Evolutionary conservation across 2,113 vertebrate genomes (phyloP).

Genomic region (Ramphastos sulfuratus): DNA sequence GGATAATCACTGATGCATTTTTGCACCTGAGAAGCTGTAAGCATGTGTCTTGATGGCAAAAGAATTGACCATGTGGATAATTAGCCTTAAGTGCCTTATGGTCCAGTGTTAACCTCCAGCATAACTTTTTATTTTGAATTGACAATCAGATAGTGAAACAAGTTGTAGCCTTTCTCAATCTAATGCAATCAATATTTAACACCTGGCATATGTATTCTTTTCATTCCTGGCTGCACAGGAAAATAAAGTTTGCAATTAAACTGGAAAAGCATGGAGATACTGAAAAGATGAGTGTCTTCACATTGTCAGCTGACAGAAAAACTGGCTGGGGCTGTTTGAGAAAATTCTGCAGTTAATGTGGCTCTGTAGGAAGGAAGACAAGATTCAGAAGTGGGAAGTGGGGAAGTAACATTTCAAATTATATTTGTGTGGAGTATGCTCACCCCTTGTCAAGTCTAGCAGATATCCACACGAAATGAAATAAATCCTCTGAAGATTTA

Average conservation of each 20-base stretch:
- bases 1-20: background rate
- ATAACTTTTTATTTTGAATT: constrained; percentile 8
- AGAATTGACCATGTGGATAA: background rate
- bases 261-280: background rate
- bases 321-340: background rate
- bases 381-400: background rate
- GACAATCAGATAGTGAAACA: background rate
- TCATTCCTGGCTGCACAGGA: constrained; percentile 29
- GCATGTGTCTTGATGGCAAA: background rate
- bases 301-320: constrained; percentile 4
- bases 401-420: background rate
- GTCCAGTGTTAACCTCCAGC: background rate
- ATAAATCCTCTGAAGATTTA: constrained; percentile 51
- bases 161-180: background rate
- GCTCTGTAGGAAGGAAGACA: background rate
- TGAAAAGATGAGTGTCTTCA: constrained; percentile 20
- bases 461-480: constrained; percentile 18
- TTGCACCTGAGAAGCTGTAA: background rate
- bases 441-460: background rate
- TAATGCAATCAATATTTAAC: constrained; percentile 24
- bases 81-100: background rate
- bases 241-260: constrained; percentile 61
- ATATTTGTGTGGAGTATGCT: background rate
- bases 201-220: background rate
- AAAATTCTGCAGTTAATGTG: background rate